These are phyloP conservation scores for Agonopterix arenella DNA, from an alignment of 2,888 invertebrate genomes.

Conservation along the genomic window DNA sequence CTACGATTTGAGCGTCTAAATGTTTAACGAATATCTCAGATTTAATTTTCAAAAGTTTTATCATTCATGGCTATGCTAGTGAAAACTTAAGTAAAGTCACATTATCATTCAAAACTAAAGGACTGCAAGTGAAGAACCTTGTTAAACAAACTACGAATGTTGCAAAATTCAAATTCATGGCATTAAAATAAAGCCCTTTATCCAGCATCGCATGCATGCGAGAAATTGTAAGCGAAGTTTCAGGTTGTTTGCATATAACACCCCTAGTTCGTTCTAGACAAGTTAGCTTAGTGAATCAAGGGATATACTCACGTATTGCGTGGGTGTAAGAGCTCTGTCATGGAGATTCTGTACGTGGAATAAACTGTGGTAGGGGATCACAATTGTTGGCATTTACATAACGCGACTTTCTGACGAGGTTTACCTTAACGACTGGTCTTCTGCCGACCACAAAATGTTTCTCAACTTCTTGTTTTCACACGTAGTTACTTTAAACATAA, in stretches of 20 bases:
- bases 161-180: constrained; percentile 1
- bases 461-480: not conserved
- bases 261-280: not conserved
- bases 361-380: constrained; percentile 12
- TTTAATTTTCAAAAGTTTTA: too few species aligned
- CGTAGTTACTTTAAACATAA: not conserved
- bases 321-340: too few species aligned
- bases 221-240: constrained; percentile 12
- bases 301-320: too few species aligned
- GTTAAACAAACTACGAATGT: not conserved
- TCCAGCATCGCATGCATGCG: constrained; percentile 15
- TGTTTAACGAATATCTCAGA: too few species aligned
- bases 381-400: constrained; percentile 22
- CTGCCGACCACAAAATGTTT: not conserved
- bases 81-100: too few species aligned
- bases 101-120: too few species aligned
- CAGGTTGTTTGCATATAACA: constrained; percentile 20
- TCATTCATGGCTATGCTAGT: too few species aligned
- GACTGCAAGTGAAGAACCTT: too few species aligned
- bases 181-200: constrained; percentile 7
- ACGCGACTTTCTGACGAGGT: constrained; percentile 14
- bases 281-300: too few species aligned
- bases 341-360: too few species aligned
- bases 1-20: too few species aligned
- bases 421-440: not conserved